phyloP scores from a whole-genome alignment of 1,140 invertebrate species.

The Macrocentrus cingulum region DNA sequence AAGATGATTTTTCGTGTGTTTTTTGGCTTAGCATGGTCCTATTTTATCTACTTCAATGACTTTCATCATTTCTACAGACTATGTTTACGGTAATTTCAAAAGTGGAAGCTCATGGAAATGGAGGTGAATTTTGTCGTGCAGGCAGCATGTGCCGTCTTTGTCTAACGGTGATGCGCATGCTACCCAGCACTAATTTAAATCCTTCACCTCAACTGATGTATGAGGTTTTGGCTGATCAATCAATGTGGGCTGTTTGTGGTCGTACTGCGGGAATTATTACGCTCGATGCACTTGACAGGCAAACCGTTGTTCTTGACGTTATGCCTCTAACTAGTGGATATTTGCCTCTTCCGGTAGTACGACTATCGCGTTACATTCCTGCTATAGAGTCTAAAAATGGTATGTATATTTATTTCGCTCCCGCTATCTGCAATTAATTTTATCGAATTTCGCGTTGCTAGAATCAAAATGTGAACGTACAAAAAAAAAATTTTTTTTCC shows the following conservation, averaged over 20 bases:
- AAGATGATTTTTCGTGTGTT: slow-evolving; percentile 38
- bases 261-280: slow-evolving; percentile 83
- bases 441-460: no score
- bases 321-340: slow-evolving; percentile 89
- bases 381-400: slow-evolving; percentile 70
- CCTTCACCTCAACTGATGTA: slow-evolving; percentile 79
- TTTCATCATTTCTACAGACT: slow-evolving; percentile 63
- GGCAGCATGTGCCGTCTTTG: slow-evolving; percentile 85
- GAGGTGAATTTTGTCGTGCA: slow-evolving; percentile 86
- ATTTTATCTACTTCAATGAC: slow-evolving; percentile 2
- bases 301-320: slow-evolving; percentile 81
- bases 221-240: slow-evolving; percentile 87
- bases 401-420: slow-evolving; percentile 41
- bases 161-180: slow-evolving; percentile 68
- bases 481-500: no score
- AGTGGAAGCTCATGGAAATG: slow-evolving; percentile 77
- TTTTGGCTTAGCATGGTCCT: not conserved
- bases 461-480: no score
- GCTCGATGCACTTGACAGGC: slow-evolving; percentile 70
- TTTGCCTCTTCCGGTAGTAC: slow-evolving; percentile 82
- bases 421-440: not conserved
- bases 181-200: slow-evolving; percentile 46
- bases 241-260: slow-evolving; percentile 89
- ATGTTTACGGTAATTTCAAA: slow-evolving; percentile 80
- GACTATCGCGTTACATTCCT: slow-evolving; percentile 89